These are phyloP conservation scores for Malurus leucopterus DNA, from an alignment of 2,797 vertebrate genomes.

Conservation along the genomic window DNA sequence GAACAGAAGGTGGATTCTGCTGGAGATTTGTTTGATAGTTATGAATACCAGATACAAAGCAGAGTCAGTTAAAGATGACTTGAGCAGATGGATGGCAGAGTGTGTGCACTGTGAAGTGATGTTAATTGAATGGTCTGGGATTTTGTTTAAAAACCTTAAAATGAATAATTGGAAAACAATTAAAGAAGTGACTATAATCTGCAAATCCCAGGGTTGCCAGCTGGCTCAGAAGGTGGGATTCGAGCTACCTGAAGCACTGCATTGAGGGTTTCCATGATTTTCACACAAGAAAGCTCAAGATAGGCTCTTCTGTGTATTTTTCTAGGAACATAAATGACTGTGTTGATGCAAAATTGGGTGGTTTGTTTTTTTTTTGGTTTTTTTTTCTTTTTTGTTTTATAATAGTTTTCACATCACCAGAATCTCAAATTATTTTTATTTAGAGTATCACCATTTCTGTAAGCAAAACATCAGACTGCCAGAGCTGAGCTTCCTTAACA, in stretches of 20 bases:
- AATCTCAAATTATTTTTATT: not conserved
- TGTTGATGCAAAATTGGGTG: not conserved
- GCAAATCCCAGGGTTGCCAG: conserved; percentile 34
- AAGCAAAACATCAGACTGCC: not conserved
- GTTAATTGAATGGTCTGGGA: conserved; percentile 60
- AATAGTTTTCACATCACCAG: not conserved
- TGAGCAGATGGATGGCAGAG: conserved; percentile 60
- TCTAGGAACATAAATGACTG: not conserved
- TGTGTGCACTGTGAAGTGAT: conserved; percentile 25
- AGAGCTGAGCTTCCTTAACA: not conserved
- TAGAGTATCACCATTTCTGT: not conserved
- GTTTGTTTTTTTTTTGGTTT: not conserved
- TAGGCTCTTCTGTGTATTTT: not conserved
- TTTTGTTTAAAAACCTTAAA: conserved; percentile 51
- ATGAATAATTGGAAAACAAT: conserved; percentile 37
- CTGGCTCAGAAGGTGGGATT: conserved; percentile 23
- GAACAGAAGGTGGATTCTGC: conserved; percentile 61
- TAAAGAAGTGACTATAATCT: conserved; percentile 18
- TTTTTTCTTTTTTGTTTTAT: not conserved
- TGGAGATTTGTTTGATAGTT: conserved; percentile 49
- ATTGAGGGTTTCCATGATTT: not conserved
- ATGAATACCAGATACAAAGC: conserved; percentile 48
- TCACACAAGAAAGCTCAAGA: not conserved
- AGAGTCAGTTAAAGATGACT: conserved; percentile 56
- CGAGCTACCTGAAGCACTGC: not conserved